phyloP scores from a whole-genome alignment of 1,140 invertebrate genomes.

The Trichonephila clavata region DNA sequence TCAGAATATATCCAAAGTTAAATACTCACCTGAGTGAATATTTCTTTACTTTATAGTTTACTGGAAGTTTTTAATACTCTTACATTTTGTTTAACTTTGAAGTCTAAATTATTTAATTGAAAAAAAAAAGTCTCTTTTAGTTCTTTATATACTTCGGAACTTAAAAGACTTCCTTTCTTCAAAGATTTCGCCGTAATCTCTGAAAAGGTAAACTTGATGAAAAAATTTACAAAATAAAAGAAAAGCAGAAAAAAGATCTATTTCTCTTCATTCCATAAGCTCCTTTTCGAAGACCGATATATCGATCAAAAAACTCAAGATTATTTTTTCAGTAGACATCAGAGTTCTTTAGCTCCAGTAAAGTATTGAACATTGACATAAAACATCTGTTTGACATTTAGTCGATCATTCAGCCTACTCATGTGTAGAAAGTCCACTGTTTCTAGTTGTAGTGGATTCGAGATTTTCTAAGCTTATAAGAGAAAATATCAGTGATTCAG shows the following conservation, averaged over 20 bases:
- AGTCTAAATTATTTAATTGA: too few relatives aligned
- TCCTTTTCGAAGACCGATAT: background rate
- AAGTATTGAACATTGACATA: slow-evolving; percentile 40
- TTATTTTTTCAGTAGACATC: slow-evolving; percentile 10
- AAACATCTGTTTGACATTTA: slow-evolving; percentile 27
- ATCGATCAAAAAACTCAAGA: background rate
- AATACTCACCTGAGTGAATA: too few relatives aligned
- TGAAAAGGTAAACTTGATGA: background rate
- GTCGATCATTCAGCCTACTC: background rate
- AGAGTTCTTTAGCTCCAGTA: background rate
- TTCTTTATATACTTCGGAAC: too few relatives aligned
- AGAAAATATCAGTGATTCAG: too few relatives aligned
- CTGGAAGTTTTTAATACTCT: too few relatives aligned
- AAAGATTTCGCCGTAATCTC: too few relatives aligned
- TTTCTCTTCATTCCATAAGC: background rate
- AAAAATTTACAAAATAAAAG: background rate
- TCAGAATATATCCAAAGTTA: too few relatives aligned
- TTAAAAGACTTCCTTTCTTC: too few relatives aligned
- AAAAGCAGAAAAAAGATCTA: background rate
- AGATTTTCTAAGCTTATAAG: too few relatives aligned
- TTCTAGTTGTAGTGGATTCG: background rate
- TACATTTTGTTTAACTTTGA: too few relatives aligned
- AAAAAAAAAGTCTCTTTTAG: too few relatives aligned
- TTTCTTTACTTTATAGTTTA: too few relatives aligned
- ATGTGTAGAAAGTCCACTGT: background rate